Conservation (phyloP, 2,797 vertebrate genomes). For the Periparus ater region DNA sequence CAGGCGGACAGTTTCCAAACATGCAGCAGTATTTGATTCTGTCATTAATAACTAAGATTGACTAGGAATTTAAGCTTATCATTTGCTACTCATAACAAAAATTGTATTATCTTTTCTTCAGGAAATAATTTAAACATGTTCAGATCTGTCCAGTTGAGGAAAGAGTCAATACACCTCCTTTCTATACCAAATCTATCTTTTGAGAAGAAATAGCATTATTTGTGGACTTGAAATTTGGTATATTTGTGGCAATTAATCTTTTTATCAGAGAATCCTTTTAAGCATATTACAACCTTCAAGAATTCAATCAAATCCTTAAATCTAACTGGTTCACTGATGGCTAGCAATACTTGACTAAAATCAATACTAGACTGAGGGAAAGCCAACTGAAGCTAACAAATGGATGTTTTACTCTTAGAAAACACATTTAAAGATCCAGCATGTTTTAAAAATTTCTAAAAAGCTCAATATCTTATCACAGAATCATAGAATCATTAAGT, state of each 20-base stretch:
- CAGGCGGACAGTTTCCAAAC: background rate
- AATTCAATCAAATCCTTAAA: background rate
- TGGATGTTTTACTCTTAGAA: background rate
- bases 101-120: background rate
- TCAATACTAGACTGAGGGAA: background rate
- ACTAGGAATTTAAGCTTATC: background rate
- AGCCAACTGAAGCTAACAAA: background rate
- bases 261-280: background rate
- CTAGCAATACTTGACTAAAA: background rate
- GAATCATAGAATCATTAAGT: background rate
- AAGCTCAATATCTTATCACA: background rate
- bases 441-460: background rate
- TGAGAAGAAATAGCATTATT: background rate
- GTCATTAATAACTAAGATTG: conserved; percentile 8
- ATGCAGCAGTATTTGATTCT: background rate
- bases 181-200: background rate
- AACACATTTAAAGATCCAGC: background rate
- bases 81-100: background rate
- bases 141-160: background rate
- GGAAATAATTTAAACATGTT: background rate
- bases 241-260: background rate
- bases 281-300: background rate
- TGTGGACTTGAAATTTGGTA: background rate
- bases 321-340: background rate
- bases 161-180: background rate